Conservation (phyloP, 2,888 invertebrate species). For the Caprella mutica region DNA sequence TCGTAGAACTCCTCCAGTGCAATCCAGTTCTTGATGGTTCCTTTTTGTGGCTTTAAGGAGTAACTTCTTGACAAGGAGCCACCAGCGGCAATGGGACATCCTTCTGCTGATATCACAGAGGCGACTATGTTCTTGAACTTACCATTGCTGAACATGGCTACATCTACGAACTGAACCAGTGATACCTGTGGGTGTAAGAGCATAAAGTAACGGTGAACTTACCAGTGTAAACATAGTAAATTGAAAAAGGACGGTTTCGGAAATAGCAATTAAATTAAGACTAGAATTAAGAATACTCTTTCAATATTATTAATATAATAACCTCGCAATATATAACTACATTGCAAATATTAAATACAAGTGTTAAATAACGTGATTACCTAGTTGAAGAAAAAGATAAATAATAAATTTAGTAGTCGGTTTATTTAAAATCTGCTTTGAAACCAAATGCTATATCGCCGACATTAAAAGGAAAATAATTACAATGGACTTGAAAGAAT, state of each 20-base stretch:
- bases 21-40: slow-evolving; percentile 79
- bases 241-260: neutral
- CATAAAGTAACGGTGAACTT: neutral
- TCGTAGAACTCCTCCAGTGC: slow-evolving; percentile 75
- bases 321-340: neutral
- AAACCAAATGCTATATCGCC: too few species aligned
- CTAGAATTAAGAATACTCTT: neutral
- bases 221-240: neutral
- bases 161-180: slow-evolving; percentile 79
- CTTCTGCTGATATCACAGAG: slow-evolving; percentile 49
- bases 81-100: slow-evolving; percentile 55
- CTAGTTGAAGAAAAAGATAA: neutral
- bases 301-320: neutral
- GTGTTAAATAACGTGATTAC: neutral
- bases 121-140: slow-evolving; percentile 87
- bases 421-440: too few species aligned
- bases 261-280: neutral
- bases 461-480: too few species aligned
- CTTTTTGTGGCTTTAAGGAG: slow-evolving; percentile 58
- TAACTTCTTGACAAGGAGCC: slow-evolving; percentile 51
- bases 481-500: too few species aligned
- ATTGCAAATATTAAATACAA: neutral
- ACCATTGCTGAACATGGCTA: slow-evolving; percentile 88
- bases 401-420: neutral
- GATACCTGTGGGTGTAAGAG: slow-evolving; percentile 50